Evolutionary conservation across 1,140 invertebrate genomes (phyloP).

Genomic region (Drosophila lini): DNA sequence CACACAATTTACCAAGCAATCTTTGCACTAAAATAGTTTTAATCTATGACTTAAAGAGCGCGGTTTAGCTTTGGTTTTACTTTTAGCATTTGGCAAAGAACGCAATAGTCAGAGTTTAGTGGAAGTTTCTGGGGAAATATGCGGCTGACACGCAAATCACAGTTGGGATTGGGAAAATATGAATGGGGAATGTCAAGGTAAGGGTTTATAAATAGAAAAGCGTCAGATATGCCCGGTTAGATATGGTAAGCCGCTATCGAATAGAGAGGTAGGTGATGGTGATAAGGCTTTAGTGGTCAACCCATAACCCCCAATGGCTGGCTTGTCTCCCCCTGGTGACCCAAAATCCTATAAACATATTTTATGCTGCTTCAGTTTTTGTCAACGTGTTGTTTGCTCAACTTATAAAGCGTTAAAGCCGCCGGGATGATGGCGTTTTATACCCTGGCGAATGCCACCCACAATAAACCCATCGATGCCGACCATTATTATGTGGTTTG

Average conservation of each 20-base stretch:
- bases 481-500: slow-evolving; percentile 69
- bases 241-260: background rate
- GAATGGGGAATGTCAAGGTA: slow-evolving; percentile 57
- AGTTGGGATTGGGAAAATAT: slow-evolving; percentile 13
- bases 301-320: background rate
- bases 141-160: slow-evolving; percentile 44
- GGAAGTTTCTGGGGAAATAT: slow-evolving; percentile 14
- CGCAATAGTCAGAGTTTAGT: slow-evolving; percentile 28
- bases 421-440: slow-evolving; percentile 23
- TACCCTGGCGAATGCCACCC: slow-evolving; percentile 52
- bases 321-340: slow-evolving; percentile 4
- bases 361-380: slow-evolving; percentile 71
- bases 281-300: slow-evolving; percentile 28
- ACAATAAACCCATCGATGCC: slow-evolving; percentile 19
- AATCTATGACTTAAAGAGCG: slow-evolving; percentile 27
- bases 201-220: slow-evolving; percentile 47
- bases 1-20: slow-evolving; percentile 10
- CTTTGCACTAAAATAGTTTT: slow-evolving; percentile 22
- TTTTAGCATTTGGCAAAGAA: slow-evolving; percentile 19
- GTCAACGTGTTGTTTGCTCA: slow-evolving; percentile 70
- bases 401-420: slow-evolving; percentile 67
- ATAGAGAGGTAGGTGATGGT: slow-evolving; percentile 7
- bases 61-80: slow-evolving; percentile 3
- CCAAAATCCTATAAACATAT: slow-evolving; percentile 65
- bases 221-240: slow-evolving; percentile 8